A percentile compares a stretch with the other conserved stretches of the same genome.
Conservation (phyloP, 1,140 invertebrate genomes). For the Drosophila trapezifrons region DNA sequence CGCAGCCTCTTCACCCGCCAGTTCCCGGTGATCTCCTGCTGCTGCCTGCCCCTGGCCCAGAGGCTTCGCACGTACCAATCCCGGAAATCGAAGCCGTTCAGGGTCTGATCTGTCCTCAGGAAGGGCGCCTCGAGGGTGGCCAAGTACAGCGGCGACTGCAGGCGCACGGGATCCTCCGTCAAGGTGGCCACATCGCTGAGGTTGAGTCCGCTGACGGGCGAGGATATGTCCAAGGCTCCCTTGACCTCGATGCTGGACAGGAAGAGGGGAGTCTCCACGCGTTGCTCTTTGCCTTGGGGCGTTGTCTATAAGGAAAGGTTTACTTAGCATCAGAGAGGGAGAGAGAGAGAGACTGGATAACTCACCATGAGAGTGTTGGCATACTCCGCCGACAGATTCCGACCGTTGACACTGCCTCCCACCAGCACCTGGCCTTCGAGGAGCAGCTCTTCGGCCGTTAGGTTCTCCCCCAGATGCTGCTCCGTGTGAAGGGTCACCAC, state of each 20-base stretch:
- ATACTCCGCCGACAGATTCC: constrained; percentile 59
- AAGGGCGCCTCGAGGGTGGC: constrained; percentile 45
- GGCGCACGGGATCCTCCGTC: constrained; percentile 20
- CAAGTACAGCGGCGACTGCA: constrained; percentile 73
- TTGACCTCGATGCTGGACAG: constrained; percentile 47
- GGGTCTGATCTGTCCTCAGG: constrained; percentile 37
- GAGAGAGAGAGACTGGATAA: not conserved
- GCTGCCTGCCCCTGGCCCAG: constrained; percentile 38
- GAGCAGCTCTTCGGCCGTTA: constrained; percentile 50
- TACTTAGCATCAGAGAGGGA: not conserved
- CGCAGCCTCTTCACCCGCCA: constrained; percentile 68
- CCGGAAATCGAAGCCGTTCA: constrained; percentile 70
- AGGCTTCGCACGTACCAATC: constrained; percentile 63
- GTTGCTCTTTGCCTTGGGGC: constrained; percentile 37
- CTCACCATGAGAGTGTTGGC: constrained; percentile 77
- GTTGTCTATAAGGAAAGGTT: constrained; percentile 26
- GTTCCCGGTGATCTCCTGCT: constrained; percentile 67
- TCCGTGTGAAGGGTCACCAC: constrained; percentile 66
- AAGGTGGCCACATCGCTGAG: constrained; percentile 65
- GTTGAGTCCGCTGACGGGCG: constrained; percentile 57
- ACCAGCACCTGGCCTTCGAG: constrained; percentile 46
- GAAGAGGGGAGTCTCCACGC: constrained; percentile 60
- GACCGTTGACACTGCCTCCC: constrained; percentile 51
- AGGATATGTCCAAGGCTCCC: constrained; percentile 24
- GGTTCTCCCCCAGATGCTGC: constrained; percentile 50